These are phyloP conservation scores for Pelodiscus sinensis DNA, from an alignment of 2,113 vertebrate genomes.

Conservation along the genomic window DNA sequence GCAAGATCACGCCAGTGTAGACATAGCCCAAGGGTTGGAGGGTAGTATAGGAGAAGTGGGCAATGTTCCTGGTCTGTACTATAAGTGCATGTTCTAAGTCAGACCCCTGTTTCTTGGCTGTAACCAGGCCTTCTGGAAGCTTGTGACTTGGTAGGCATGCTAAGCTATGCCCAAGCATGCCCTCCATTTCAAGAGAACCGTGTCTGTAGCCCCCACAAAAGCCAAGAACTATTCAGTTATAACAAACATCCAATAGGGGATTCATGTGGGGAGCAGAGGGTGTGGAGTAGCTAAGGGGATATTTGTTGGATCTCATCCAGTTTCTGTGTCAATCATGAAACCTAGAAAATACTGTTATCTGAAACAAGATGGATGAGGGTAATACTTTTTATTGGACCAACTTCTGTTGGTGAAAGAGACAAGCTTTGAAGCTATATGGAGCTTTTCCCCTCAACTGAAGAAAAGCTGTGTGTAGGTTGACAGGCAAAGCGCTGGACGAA, in stretches of 20 bases:
- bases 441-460: not conserved
- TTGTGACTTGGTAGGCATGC: not conserved
- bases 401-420: not conserved
- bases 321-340: not conserved
- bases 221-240: not conserved
- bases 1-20: too few relatives aligned
- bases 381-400: not conserved
- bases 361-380: not conserved
- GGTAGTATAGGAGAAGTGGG: not conserved
- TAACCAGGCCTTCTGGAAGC: not conserved
- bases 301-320: not conserved
- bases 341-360: not conserved
- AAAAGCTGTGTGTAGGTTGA: too few relatives aligned
- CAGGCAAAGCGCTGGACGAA: not conserved
- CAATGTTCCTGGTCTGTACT: not conserved
- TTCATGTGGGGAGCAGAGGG: too few relatives aligned
- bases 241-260: not conserved
- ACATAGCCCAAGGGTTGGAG: too few relatives aligned
- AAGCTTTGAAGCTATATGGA: not conserved
- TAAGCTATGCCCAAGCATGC: not conserved
- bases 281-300: not conserved
- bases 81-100: not conserved
- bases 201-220: not conserved
- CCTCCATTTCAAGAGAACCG: not conserved
- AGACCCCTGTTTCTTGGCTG: not conserved